Evolutionary conservation across 2,113 vertebrate species (phyloP), one percentile per base, ranked within the genome.

Genomic region (Rallus limicola): DNA sequence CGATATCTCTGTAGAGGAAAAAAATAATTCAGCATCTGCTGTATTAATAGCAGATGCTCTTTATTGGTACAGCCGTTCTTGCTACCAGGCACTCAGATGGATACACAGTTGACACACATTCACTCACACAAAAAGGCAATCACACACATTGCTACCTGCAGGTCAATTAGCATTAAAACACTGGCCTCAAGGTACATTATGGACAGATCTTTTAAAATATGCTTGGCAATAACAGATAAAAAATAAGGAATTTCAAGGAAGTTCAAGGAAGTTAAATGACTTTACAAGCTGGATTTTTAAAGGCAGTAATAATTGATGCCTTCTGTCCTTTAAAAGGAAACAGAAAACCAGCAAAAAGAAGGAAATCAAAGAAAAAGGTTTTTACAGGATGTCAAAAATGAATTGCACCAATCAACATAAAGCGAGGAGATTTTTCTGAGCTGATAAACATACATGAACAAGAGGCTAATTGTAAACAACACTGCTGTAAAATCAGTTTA

Each of bases 401-500:
- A 81, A 91, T 92, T 87, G 46, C 16, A 69, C 19, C 60, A 69
- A 87, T 63, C 52, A 75, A 26, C 50, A 82, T 72, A 84, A 88
- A 52, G 2, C 3, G 0, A 28, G 3, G 55, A 91, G 20, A 58
- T 56, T 88, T 88, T 85, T 91, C 60, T 58, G 17, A 89, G 24
- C 14, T 79, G 46, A 94, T 84, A 76, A 95, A 81, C 59, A 83
- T 60, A 71, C 38, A 71, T 71, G 80, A 97, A 77, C 16, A 75
- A 92, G 16, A 88, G 42, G 18, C 28, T 95, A 94, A 91, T 78
- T 94, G 53, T 95, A 97, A 97, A 74, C 42, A 96, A 92, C 60
- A 63, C 16, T 87, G 15, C 23, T 77, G 11, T 68, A 94, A 95
- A 96, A 15, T 90, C 34, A 96, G n/a, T 72, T 76, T 96, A 96